A percentile compares a stretch with the other conserved stretches of the same genome.
phyloP scores from a whole-genome alignment of 30 jellyfish, hydroid and myxozoan genomes.

The Turritopsis rubra region DNA sequence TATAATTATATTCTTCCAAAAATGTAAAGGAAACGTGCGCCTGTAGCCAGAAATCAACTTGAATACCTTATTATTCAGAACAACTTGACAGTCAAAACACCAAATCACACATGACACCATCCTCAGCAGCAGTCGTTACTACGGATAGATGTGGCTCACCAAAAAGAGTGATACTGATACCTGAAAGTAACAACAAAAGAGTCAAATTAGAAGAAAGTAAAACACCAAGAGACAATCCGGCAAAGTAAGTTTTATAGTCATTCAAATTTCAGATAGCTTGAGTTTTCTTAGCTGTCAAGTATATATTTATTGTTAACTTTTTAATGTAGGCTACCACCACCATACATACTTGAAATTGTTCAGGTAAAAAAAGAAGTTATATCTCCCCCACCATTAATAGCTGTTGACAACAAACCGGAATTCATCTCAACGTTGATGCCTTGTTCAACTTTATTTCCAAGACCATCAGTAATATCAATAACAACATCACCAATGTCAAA shows the following conservation, averaged over 20 bases:
- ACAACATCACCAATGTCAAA: conserved; percentile 57
- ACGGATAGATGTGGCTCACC: neutral
- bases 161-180: neutral
- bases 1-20: neutral
- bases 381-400: conserved; percentile 68
- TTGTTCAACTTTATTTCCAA: conserved; percentile 15
- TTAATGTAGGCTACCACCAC: neutral
- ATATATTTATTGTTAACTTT: no score
- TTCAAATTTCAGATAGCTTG: no score
- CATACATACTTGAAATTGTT: neutral
- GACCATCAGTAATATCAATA: conserved; percentile 70
- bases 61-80: neutral
- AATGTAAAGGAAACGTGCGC: neutral
- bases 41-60: neutral
- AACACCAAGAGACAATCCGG: neutral
- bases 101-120: neutral
- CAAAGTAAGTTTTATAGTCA: neutral
- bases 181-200: neutral
- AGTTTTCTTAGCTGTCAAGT: no score
- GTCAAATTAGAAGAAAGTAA: neutral
- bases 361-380: neutral
- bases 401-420: conserved; percentile 23
- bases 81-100: neutral
- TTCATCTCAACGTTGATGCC: neutral
- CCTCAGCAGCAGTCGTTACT: neutral